Evolutionary conservation across 2,888 invertebrate genomes (phyloP).

Genomic region (Ceratothoa steindachneri): DNA sequence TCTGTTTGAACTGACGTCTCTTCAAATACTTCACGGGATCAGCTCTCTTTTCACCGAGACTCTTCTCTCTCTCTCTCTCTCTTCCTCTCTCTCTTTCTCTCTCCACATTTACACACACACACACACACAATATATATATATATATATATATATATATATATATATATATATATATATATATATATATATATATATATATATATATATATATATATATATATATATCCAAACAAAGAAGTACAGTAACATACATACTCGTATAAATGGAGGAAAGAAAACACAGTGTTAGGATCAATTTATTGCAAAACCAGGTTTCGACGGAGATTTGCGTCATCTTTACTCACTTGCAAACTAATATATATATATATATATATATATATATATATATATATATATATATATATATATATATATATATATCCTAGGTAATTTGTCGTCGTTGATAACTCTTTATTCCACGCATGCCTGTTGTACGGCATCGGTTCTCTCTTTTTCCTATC

Average conservation of each 20-base stretch:
- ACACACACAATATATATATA: too few species aligned
- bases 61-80: too few species aligned
- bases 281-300: too few species aligned
- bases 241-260: not conserved
- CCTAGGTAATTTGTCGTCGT: too few species aligned
- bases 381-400: constrained; percentile 13
- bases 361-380: constrained; percentile 1
- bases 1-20: not conserved
- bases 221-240: not conserved
- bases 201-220: not conserved
- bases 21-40: constrained; percentile 8
- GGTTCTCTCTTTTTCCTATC: too few species aligned
- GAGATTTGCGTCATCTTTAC: not conserved
- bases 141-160: not conserved
- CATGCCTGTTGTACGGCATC: too few species aligned
- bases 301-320: too few species aligned
- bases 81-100: too few species aligned
- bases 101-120: not conserved
- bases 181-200: constrained; percentile 10
- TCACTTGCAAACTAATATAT: too few species aligned
- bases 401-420: not conserved
- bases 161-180: not conserved
- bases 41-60: too few species aligned
- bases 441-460: too few species aligned
- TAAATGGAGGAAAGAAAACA: too few species aligned